A percentile compares a stretch with the other conserved stretches of the same genome.
These are phyloP conservation scores for Thamnaconus septentrionalis DNA, from an alignment of 2,113 vertebrate species.

Conservation along the genomic window DNA sequence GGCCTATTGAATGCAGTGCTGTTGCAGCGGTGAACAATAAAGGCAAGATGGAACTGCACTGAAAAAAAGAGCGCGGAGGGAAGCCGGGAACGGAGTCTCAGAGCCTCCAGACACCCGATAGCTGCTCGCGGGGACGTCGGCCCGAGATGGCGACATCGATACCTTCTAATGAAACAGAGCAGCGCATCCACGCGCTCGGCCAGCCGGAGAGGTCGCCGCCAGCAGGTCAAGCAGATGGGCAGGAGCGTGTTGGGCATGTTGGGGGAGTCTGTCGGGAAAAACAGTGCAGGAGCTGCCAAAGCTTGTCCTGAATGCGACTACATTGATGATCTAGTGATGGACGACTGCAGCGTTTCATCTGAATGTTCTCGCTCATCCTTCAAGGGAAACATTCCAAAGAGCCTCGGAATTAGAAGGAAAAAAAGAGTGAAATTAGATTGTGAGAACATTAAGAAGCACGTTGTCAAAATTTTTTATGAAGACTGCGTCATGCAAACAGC, in stretches of 20 bases:
- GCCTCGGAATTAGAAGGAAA: too few species aligned
- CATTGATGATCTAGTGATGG: too few species aligned
- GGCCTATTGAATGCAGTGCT: constrained; percentile 73
- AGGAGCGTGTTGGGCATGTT: constrained; percentile 10
- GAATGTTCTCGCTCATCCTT: too few species aligned
- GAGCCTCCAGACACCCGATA: constrained; percentile 78
- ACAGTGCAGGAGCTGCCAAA: too few species aligned
- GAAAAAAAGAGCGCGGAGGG: constrained; percentile 31
- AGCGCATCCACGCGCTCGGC: constrained; percentile 62
- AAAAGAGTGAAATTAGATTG: too few species aligned
- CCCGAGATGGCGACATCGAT: constrained; percentile 64
- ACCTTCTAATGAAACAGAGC: constrained; percentile 68
- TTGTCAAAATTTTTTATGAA: too few species aligned
- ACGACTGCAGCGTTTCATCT: too few species aligned
- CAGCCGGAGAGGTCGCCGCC: constrained; percentile 63
- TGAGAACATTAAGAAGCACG: too few species aligned
- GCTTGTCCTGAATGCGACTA: too few species aligned
- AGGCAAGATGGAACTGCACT: constrained; percentile 60
- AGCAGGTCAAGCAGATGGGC: constrained; percentile 70
- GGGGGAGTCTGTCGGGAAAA: too few species aligned
- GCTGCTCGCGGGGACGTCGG: constrained; percentile 51
- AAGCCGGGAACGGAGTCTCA: constrained; percentile 68
- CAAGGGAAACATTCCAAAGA: too few species aligned
- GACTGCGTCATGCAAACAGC: too few species aligned
- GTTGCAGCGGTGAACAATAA: constrained; percentile 74